Conservation (phyloP, 1,140 invertebrate species). For the Meloidogyne hapla region DNA sequence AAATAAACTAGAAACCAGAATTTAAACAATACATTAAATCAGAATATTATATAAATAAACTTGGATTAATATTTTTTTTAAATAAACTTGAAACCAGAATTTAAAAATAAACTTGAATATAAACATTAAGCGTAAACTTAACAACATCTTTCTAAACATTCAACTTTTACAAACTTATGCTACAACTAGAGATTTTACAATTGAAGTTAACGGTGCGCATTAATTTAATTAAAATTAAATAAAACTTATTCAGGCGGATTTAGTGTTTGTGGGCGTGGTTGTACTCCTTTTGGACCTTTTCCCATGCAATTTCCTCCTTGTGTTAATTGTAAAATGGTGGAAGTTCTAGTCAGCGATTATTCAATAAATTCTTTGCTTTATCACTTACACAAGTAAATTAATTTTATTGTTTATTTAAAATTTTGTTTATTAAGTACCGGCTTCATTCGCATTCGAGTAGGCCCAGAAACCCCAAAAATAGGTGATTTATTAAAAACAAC, state of each 20-base stretch:
- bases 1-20: too few species aligned
- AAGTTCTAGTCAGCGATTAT: conserved; percentile 58
- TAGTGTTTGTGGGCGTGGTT: conserved; percentile 47
- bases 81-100: not conserved
- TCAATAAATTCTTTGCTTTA: conserved; percentile 63
- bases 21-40: too few species aligned
- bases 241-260: conserved; percentile 50
- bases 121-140: conserved; percentile 58
- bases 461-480: conserved; percentile 63
- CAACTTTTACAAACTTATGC: conserved; percentile 61
- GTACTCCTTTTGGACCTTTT: conserved; percentile 62
- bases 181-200: conserved; percentile 60
- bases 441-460: conserved; percentile 57
- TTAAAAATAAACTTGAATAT: not conserved
- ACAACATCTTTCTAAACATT: conserved; percentile 56
- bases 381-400: conserved; percentile 47
- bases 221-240: not conserved
- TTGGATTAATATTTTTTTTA: too few species aligned
- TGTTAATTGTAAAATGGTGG: conserved; percentile 58
- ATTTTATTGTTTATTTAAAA: not conserved
- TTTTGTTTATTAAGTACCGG: conserved; percentile 42
- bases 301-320: conserved; percentile 57
- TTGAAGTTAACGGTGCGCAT: conserved; percentile 55
- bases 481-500: conserved; percentile 62
- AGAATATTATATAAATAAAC: too few species aligned